Base-by-base conservation (phyloP, 1,140 invertebrate species). In the Eriosoma lanigerum region DNA sequence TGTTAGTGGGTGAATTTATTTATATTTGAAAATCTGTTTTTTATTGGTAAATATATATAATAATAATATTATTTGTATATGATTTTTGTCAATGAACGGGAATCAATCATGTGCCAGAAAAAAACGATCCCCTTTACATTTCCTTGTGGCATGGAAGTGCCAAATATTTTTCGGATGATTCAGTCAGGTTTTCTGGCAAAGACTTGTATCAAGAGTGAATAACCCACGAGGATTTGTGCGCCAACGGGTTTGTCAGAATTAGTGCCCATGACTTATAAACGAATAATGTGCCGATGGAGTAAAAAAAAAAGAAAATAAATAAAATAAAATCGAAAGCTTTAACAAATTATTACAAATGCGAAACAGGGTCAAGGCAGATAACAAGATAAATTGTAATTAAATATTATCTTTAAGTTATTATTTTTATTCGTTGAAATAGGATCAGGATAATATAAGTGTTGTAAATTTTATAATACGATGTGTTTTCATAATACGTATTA, bases 101-200 rank as follows among this genome's bases (percentile, higher is more conserved):
- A n/a, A 76, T 60, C 13, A 10, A 38, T 19, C 15, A 46, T 19
- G 73, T 60, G 73, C 56, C 54, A 60, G 21, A 3, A 15, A 9
- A 38, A 4, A 17, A 26, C 32, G 32, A 60, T 76, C 56, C 24
- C 26, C 73, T 44, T 62, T 62, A 62, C 26, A 56, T 76, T 76
- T 76, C 38, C 56, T 76, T 38, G 32, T 60, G 29, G 32, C 3
- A 26, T 19, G 3, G n/a, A 15, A 19, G 32, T 76, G 73, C 73
- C 73, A 76, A 76, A 76, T 76, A n/a, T 76, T 76, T 76, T 56
- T 76, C 56, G 21, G 56, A 76, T 76, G 73, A 76, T 76, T 76
- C 73, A 76, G 73, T 76, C 32, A 4, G 17, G 38, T 58, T 76
- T 76, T 76, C 32, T 76, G 73, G 73, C 73, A 76, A 21, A 24